phyloP scores from a whole-genome alignment of 2,113 vertebrate species.

The Nasalis larvatus region DNA sequence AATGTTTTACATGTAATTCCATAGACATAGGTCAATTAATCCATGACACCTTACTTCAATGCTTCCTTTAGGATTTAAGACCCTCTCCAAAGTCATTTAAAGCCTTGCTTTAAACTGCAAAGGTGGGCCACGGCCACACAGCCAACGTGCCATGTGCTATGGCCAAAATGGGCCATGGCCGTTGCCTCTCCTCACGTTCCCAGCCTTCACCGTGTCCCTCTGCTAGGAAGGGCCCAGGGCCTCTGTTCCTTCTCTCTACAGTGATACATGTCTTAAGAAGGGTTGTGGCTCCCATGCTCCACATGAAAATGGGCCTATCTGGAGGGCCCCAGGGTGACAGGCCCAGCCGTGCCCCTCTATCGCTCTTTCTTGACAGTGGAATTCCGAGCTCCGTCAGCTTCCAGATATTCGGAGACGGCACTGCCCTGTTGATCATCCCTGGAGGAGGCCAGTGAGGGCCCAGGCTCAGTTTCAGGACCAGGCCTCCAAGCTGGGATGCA shows the following conservation, averaged over 20 bases:
- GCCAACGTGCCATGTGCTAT: fast-evolving
- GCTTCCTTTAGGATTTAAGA: conserved; percentile 19
- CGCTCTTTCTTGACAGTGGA: conserved; percentile 72
- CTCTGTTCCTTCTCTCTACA: not conserved
- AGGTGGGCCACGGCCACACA: not conserved
- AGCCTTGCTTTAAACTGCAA: conserved; percentile 21
- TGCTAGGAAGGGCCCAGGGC: not conserved
- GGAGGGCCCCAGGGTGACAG: conserved; percentile 55
- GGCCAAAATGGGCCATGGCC: fast-evolving
- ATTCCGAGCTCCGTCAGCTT: conserved; percentile 70
- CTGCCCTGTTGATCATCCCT: conserved; percentile 56
- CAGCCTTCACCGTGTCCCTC: not conserved
- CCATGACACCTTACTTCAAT: not conserved
- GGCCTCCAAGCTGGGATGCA: conserved; percentile 67
- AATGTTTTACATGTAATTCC: conserved; percentile 61
- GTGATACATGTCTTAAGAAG: conserved; percentile 59
- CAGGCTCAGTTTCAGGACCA: conserved; percentile 67
- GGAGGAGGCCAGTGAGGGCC: conserved; percentile 62
- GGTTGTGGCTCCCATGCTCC: conserved; percentile 49
- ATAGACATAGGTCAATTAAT: conserved; percentile 43
- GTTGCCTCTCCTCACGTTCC: too few relatives aligned
- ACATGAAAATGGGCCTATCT: conserved; percentile 39
- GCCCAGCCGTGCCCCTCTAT: conserved; percentile 63
- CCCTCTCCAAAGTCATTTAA: conserved; percentile 21
- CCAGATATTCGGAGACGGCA: conserved; percentile 56